These are phyloP conservation scores for Cecropterus lyciades DNA, from an alignment of 1,140 invertebrate genomes.

Conservation along the genomic window DNA sequence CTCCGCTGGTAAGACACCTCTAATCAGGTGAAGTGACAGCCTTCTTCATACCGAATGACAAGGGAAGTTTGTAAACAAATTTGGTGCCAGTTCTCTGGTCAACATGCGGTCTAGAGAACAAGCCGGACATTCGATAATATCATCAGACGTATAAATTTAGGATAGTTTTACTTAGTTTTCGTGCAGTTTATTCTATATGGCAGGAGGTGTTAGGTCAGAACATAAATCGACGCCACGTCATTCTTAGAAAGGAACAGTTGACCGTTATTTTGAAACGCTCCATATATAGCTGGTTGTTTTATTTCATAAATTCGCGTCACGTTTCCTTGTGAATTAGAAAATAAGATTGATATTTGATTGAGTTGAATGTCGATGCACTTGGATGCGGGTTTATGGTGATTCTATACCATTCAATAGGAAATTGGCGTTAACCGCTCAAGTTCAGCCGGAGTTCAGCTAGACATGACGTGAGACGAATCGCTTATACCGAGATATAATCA, in stretches of 20 bases:
- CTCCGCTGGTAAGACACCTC: no score
- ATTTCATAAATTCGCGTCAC: slow-evolving; percentile 30
- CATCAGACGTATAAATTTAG: background rate
- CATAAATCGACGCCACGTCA: slow-evolving; percentile 66
- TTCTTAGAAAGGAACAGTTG: slow-evolving; percentile 59
- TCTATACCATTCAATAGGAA: slow-evolving; percentile 76
- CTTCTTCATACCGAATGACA: no score
- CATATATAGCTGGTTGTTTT: slow-evolving; percentile 63
- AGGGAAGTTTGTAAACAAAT: no score
- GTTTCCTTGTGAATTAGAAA: slow-evolving; percentile 3
- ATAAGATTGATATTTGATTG: slow-evolving; percentile 29
- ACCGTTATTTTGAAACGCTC: slow-evolving; percentile 73
- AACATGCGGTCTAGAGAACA: no score
- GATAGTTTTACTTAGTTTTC: slow-evolving; percentile 18
- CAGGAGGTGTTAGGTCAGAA: slow-evolving; percentile 55
- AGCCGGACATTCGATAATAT: no score
- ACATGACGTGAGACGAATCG: slow-evolving; percentile 57
- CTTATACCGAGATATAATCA: slow-evolving; percentile 43
- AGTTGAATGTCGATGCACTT: slow-evolving; percentile 2
- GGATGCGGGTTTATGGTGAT: slow-evolving; percentile 77
- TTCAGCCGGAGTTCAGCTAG: slow-evolving; percentile 48
- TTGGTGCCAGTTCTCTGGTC: no score
- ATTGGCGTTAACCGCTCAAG: slow-evolving; percentile 71
- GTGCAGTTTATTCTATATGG: slow-evolving; percentile 2
- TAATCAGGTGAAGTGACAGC: no score